phyloP scores from a whole-genome alignment of 1,140 invertebrate species.

The Drosophila yakuba region DNA sequence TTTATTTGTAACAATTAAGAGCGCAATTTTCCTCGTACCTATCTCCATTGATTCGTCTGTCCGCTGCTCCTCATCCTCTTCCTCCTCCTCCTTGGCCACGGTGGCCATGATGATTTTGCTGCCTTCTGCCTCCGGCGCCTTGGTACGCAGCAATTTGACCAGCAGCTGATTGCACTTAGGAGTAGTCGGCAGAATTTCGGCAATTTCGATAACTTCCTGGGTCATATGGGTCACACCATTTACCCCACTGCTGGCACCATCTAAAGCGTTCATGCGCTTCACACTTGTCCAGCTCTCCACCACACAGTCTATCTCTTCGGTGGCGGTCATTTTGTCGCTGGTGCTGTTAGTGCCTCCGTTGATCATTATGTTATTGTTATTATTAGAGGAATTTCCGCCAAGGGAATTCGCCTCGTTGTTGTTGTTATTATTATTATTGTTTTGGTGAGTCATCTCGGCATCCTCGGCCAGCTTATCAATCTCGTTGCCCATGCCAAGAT shows the following conservation, averaged over 20 bases:
- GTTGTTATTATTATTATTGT: slow-evolving; percentile 66
- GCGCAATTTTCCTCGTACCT: slow-evolving; percentile 30
- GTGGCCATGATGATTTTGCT: slow-evolving; percentile 80
- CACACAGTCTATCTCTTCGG: slow-evolving; percentile 76
- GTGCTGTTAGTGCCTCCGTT: slow-evolving; percentile 53
- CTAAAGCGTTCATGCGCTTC: slow-evolving; percentile 74
- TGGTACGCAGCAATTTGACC: slow-evolving; percentile 74
- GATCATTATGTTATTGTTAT: slow-evolving; percentile 55
- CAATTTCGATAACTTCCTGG: slow-evolving; percentile 75
- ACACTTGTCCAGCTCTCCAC: slow-evolving; percentile 79
- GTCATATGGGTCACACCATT: slow-evolving; percentile 34
- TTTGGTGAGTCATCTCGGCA: slow-evolving; percentile 54
- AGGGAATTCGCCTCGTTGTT: slow-evolving; percentile 49
- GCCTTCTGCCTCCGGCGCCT: slow-evolving; percentile 52
- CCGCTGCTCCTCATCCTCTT: slow-evolving; percentile 59
- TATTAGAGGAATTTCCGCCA: slow-evolving; percentile 48
- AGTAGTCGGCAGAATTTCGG: slow-evolving; percentile 74
- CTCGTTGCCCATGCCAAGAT: slow-evolving; percentile 58
- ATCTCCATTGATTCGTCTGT: slow-evolving; percentile 44
- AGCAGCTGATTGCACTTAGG: slow-evolving; percentile 76
- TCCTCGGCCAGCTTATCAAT: slow-evolving; percentile 73
- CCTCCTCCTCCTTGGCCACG: slow-evolving; percentile 69
- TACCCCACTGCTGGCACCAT: slow-evolving; percentile 48
- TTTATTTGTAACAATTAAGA: neutral
- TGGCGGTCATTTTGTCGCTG: slow-evolving; percentile 52